Evolutionary conservation across 1,140 invertebrate genomes (phyloP).

Genomic region (Cydia strobilella): DNA sequence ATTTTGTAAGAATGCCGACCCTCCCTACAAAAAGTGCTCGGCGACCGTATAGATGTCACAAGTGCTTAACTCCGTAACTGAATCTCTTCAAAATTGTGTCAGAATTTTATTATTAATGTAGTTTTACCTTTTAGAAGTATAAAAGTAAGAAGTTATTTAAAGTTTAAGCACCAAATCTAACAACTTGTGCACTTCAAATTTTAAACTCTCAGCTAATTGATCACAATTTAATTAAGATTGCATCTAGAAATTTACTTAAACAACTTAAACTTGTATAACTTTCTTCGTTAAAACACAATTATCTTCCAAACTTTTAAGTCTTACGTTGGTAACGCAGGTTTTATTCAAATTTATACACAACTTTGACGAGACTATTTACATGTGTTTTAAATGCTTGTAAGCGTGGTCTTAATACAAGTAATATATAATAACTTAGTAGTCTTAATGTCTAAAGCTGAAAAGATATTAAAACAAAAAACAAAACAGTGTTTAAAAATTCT

Average conservation of each 20-base stretch:
- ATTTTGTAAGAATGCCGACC: no score
- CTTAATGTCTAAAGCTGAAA: no score
- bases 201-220: constrained; percentile 20
- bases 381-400: background rate
- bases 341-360: constrained; percentile 30
- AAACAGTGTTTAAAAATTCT: no score
- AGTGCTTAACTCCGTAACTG: no score
- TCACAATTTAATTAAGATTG: constrained; percentile 21
- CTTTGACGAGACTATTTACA: constrained; percentile 2
- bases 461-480: no score
- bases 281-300: constrained; percentile 24
- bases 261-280: constrained; percentile 29
- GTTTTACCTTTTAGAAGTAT: no score
- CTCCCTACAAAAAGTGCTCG: no score
- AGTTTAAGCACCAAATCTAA: background rate
- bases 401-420: background rate
- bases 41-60: no score
- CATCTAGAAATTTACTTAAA: constrained; percentile 21
- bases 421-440: no score
- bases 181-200: background rate
- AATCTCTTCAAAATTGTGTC: no score
- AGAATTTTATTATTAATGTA: no score
- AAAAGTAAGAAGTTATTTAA: background rate
- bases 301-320: background rate
- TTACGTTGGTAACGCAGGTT: constrained; percentile 11